Conservation (phyloP, 2,888 invertebrate species). For the Tipula vernalis region DNA sequence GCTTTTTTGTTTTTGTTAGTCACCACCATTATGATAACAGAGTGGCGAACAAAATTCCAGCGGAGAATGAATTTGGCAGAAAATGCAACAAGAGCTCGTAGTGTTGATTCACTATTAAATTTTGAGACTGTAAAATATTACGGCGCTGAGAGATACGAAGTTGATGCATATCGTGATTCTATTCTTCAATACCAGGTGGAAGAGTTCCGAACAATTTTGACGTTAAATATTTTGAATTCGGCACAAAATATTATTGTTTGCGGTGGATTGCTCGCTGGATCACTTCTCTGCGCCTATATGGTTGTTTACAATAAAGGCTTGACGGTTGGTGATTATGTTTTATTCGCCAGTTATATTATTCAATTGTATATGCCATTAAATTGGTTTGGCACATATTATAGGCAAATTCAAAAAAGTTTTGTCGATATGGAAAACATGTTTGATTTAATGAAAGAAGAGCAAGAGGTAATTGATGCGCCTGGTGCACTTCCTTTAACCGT, state of each 20-base stretch:
- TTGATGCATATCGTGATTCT: slow-evolving; percentile 69
- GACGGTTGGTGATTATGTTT: slow-evolving; percentile 89
- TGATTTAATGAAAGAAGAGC: slow-evolving; percentile 75
- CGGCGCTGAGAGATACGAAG: slow-evolving; percentile 87
- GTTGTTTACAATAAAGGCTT: slow-evolving; percentile 56
- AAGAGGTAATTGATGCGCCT: slow-evolving; percentile 74
- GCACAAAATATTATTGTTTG: slow-evolving; percentile 85
- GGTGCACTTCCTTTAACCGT: slow-evolving; percentile 61
- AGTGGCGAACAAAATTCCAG: slow-evolving; percentile 95
- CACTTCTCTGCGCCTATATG: slow-evolving; percentile 77
- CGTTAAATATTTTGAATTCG: slow-evolving; percentile 81
- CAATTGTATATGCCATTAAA: slow-evolving; percentile 93
- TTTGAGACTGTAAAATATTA: slow-evolving; percentile 99
- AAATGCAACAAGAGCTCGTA: slow-evolving; percentile 80
- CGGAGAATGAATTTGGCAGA: slow-evolving; percentile 89
- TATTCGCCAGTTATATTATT: slow-evolving; percentile 89
- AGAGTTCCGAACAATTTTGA: slow-evolving; percentile 79
- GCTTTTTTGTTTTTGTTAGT: slow-evolving; percentile 37
- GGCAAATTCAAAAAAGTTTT: slow-evolving; percentile 94
- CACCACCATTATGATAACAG: slow-evolving; percentile 80
- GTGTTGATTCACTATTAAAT: slow-evolving; percentile 92
- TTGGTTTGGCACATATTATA: slow-evolving; percentile 97
- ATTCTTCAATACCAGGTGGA: slow-evolving; percentile 77
- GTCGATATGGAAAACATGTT: slow-evolving; percentile 99
- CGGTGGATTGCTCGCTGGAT: slow-evolving; percentile 71